Percentiles rank a stretch among this genome's conserved stretches.
These are phyloP conservation scores for Lerema accius DNA, from an alignment of 1,140 invertebrate species.

Conservation along the genomic window DNA sequence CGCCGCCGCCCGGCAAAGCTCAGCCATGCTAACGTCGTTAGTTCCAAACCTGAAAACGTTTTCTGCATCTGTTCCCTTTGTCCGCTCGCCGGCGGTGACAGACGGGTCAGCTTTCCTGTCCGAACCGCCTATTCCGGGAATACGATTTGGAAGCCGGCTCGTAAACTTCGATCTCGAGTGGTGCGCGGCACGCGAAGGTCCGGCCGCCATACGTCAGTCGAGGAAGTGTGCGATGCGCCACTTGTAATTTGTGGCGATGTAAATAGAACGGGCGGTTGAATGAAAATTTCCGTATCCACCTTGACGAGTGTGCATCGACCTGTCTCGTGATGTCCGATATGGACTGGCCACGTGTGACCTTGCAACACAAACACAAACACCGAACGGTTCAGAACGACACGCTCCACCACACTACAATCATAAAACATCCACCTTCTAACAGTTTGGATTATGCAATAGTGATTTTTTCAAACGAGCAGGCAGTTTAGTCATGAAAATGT, in stretches of 20 bases:
- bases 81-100: constrained; percentile 35
- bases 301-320: constrained; percentile 75
- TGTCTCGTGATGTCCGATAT: constrained; percentile 63
- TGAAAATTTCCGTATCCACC: constrained; percentile 74
- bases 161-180: constrained; percentile 50
- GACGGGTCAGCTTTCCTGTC: constrained; percentile 51
- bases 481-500: constrained; percentile 37
- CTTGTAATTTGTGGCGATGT: constrained; percentile 68
- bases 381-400: constrained; percentile 56
- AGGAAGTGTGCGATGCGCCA: constrained; percentile 70
- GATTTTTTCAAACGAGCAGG: constrained; percentile 34
- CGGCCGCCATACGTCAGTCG: constrained; percentile 63
- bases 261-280: constrained; percentile 77
- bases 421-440: constrained; percentile 41
- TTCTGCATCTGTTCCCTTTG: constrained; percentile 37
- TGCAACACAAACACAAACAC: constrained; percentile 66
- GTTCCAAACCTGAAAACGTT: constrained; percentile 16
- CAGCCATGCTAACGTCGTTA: background rate
- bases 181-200: constrained; percentile 61
- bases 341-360: constrained; percentile 72
- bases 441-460: constrained; percentile 38
- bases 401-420: constrained; percentile 50
- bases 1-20: constrained; percentile 2
- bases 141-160: constrained; percentile 43
- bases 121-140: constrained; percentile 58